Evolutionary conservation across 2,797 vertebrate genomes (phyloP), one percentile per base, ranked within the genome.

Genomic region (Myotis planiceps): DNA sequence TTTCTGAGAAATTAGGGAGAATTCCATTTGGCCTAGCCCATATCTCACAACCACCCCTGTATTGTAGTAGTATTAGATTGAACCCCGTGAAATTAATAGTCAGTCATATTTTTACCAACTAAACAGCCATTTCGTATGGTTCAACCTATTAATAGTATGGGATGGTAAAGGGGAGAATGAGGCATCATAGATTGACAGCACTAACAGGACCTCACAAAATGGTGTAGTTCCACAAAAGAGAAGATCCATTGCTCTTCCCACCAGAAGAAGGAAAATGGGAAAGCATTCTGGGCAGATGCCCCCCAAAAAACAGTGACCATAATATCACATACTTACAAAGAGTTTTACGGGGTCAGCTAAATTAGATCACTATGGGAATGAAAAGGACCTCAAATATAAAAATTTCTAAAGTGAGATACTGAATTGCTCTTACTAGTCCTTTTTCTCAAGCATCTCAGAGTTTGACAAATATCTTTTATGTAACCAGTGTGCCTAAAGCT

Each of bases 21-120:
- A 78, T 7, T 68, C 32, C 49, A 18, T 88, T 92, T 88, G 81
- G 39, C 34, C 74, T 92, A 37, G 18, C 7, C 4, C 49, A 1
- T 86, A 49, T 65, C 16, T 79, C 12, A 29, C 37, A 15, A 16
- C 25, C 25, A 47, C 23, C 42, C 53, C 63, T 84, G 0, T 63
- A 45, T 23, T 89, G 32, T 19, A 42, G 34, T 92, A 53, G 37
- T 80, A 29, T 63, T 84, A 47, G 37, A 42, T 58, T 79, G 21
- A 94, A 79, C 60, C 18, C 16, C 65, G 51, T 83, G 47, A 90
- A 94, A 90, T 90, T 72, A n/a, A 18, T 55, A 94, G 69, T 47
- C 47, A 29, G 15, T 63, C 29, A 45, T 76, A 69, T 71, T 90
- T 88, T 66, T 72, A 60, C 27, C 25, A 87, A 45, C 66, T 90